Conservation (phyloP, 2,113 vertebrate species). For the Chaetura pelagica region DNA sequence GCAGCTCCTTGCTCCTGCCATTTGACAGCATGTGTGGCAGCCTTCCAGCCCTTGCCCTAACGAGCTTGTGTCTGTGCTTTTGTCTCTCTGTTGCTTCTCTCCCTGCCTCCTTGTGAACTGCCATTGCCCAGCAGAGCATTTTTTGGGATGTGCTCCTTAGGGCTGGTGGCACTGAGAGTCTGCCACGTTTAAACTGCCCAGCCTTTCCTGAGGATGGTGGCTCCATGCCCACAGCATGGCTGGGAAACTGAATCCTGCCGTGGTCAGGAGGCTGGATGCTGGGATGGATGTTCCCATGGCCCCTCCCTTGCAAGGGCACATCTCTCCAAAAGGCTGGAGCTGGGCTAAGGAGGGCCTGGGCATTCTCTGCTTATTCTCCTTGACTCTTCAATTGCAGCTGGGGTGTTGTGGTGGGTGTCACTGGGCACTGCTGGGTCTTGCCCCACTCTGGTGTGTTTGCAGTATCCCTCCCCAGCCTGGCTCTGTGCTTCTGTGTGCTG, state of each 20-base stretch:
- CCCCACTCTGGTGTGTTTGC: neutral
- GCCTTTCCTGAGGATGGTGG: neutral
- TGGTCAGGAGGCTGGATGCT: neutral
- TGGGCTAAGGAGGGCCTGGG: neutral
- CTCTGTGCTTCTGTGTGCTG: neutral
- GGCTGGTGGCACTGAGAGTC: neutral
- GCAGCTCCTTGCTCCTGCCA: neutral
- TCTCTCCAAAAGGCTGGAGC: neutral
- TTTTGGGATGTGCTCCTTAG: neutral
- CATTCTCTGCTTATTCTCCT: neutral
- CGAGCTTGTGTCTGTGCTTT: rapidly evolving
- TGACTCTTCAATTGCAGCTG: neutral
- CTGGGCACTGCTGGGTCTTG: neutral
- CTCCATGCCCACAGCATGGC: neutral
- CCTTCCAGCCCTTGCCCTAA: neutral
- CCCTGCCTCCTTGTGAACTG: neutral
- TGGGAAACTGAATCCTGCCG: neutral
- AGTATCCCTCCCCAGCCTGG: neutral
- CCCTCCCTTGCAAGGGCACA: neutral
- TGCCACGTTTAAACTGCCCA: neutral
- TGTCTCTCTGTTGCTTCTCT: neutral
- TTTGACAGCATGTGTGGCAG: rapidly evolving
- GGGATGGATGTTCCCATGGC: neutral
- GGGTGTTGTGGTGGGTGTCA: neutral
- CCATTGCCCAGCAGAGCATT: rapidly evolving